Conservation (phyloP, 2,113 vertebrate genomes). For the Periophthalmus modestus region DNA sequence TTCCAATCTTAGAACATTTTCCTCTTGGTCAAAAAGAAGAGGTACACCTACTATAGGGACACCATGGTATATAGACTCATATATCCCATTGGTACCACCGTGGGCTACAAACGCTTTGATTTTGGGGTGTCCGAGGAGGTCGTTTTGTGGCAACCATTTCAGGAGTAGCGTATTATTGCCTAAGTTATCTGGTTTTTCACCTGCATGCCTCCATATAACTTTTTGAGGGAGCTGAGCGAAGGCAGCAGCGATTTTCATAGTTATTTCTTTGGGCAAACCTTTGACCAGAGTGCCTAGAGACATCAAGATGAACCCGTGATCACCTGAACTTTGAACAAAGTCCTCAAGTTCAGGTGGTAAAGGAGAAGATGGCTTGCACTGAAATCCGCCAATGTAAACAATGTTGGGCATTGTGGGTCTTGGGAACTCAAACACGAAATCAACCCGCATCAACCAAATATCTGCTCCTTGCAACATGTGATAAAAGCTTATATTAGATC, state of each 20-base stretch:
- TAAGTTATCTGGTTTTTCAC: constrained; percentile 59
- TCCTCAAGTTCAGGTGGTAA: constrained; percentile 71
- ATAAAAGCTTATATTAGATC: constrained; percentile 63
- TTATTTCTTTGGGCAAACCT: constrained; percentile 67
- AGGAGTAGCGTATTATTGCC: constrained; percentile 75
- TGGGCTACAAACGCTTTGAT: constrained; percentile 72
- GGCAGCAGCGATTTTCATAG: constrained; percentile 67
- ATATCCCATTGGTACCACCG: constrained; percentile 73
- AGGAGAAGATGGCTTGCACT: constrained; percentile 69
- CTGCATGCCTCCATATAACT: constrained; percentile 74
- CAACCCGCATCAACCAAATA: constrained; percentile 76
- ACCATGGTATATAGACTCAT: constrained; percentile 76
- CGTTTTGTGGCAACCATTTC: constrained; percentile 76
- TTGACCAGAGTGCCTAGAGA: constrained; percentile 74
- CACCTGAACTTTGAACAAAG: constrained; percentile 75
- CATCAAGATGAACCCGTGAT: constrained; percentile 76
- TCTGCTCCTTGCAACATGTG: constrained; percentile 70
- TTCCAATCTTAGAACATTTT: constrained; percentile 70
- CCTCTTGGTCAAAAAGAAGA: constrained; percentile 75
- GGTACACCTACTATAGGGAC: constrained; percentile 71
- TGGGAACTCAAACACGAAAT: constrained; percentile 77
- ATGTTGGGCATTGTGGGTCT: constrained; percentile 76
- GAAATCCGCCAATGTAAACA: constrained; percentile 77
- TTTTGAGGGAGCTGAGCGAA: constrained; percentile 77
- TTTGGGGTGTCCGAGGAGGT: constrained; percentile 76